Conservation (phyloP, 2,113 vertebrate species). For the Rhinopomastus cyanomelas region DNA sequence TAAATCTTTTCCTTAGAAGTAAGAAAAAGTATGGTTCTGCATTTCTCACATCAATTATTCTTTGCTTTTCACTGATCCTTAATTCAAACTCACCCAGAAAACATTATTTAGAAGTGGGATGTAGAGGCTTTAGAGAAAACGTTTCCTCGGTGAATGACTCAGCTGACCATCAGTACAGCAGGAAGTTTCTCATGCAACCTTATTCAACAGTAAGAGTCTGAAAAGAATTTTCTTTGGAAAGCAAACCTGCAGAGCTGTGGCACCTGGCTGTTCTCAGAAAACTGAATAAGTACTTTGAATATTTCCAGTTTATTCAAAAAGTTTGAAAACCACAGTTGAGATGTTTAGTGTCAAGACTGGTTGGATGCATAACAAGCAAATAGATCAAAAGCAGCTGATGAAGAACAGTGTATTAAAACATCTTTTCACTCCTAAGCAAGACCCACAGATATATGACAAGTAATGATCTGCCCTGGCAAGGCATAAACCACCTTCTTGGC, state of each 20-base stretch:
- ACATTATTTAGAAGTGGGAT: not conserved
- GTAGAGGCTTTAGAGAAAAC: not conserved
- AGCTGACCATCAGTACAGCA: not conserved
- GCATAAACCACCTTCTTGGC: not conserved
- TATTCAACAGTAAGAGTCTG: not conserved
- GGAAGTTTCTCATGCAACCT: not conserved
- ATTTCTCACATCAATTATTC: not conserved
- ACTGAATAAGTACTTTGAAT: not conserved
- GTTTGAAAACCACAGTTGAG: not conserved
- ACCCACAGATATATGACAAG: not conserved
- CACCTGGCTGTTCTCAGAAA: not conserved
- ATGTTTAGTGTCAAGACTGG: not conserved
- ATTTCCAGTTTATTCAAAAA: not conserved
- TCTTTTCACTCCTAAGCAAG: not conserved
- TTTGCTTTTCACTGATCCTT: not conserved
- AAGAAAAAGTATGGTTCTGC: not conserved
- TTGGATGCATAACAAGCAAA: not conserved
- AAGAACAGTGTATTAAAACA: not conserved
- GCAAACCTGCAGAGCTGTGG: not conserved
- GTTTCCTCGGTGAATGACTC: not conserved
- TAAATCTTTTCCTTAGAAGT: not conserved
- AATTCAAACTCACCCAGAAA: not conserved
- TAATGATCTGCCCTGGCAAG: not conserved
- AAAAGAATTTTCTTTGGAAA: not conserved
- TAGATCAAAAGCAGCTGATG: fast-evolving